Evolutionary conservation across 1,140 invertebrate species (phyloP).

Genomic region (Hetaerina americana): DNA sequence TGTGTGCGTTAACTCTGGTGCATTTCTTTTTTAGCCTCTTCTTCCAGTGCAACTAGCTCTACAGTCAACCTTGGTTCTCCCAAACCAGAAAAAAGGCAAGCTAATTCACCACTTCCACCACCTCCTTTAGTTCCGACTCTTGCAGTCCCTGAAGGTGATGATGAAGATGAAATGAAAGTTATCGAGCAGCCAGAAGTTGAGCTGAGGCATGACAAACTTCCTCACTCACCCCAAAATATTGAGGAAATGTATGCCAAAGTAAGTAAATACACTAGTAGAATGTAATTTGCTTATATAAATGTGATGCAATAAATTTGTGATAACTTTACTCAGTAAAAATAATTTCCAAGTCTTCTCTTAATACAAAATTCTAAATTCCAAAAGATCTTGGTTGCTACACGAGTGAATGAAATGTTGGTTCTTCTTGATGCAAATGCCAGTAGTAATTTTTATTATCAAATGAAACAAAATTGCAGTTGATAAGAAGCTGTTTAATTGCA

Average conservation of each 20-base stretch:
- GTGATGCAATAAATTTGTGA: too few relatives aligned
- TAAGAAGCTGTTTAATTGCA: too few relatives aligned
- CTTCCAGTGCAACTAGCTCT: slow-evolving; percentile 59
- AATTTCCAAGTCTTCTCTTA: too few relatives aligned
- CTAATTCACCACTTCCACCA: slow-evolving; percentile 66
- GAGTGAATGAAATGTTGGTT: too few relatives aligned
- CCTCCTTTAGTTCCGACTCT: slow-evolving; percentile 37
- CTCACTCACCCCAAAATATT: slow-evolving; percentile 29
- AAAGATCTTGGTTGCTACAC: too few relatives aligned
- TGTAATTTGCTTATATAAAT: background rate
- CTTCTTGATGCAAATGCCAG: too few relatives aligned
- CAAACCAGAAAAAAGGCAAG: slow-evolving; percentile 74
- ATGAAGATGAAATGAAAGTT: slow-evolving; percentile 28
- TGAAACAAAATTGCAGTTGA: too few relatives aligned
- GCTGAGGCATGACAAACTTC: slow-evolving; percentile 13
- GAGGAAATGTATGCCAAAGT: slow-evolving; percentile 85
- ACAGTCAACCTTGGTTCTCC: slow-evolving; percentile 60
- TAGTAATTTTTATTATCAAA: too few relatives aligned
- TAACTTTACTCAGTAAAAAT: too few relatives aligned
- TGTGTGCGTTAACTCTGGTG: too few relatives aligned
- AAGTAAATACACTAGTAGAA: slow-evolving; percentile 15
- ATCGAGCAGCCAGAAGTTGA: slow-evolving; percentile 18
- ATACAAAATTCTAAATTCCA: too few relatives aligned
- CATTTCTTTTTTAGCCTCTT: slow-evolving; percentile 49
- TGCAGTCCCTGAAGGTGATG: slow-evolving; percentile 29